Conservation (phyloP, 2,888 invertebrate genomes). For the Odontocolon sp. region DNA sequence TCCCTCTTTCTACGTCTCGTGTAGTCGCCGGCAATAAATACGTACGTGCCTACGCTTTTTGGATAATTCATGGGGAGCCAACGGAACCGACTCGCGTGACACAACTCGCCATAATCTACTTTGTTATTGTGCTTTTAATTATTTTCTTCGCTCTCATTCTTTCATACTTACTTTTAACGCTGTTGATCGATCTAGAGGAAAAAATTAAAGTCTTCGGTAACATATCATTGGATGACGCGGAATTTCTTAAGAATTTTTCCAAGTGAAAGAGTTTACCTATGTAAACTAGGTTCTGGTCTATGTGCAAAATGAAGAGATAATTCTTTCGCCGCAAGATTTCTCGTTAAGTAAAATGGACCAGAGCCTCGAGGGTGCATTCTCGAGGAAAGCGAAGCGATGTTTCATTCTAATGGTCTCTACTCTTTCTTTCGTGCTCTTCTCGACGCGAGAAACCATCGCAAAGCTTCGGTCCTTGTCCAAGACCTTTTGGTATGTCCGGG, state of each 20-base stretch:
- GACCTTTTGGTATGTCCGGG: slow-evolving; percentile 6
- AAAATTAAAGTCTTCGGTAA: neutral
- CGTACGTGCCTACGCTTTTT: neutral
- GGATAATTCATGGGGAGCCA: slow-evolving; percentile 22
- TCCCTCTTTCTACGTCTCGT: slow-evolving; percentile 17
- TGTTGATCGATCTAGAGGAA: neutral
- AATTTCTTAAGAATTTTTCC: neutral
- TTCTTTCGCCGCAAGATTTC: slow-evolving; percentile 50
- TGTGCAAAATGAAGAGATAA: slow-evolving; percentile 45
- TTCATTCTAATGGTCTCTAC: slow-evolving; percentile 55
- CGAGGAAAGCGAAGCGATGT: slow-evolving; percentile 39
- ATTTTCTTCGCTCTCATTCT: neutral
- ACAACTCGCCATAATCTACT: slow-evolving; percentile 26
- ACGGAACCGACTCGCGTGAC: neutral
- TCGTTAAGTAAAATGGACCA: slow-evolving; percentile 48
- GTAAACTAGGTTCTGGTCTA: neutral
- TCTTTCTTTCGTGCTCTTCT: slow-evolving; percentile 40
- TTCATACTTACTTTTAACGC: neutral
- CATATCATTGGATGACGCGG: neutral
- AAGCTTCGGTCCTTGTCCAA: slow-evolving; percentile 35
- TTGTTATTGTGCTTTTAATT: slow-evolving; percentile 28
- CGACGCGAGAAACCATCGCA: slow-evolving; percentile 13
- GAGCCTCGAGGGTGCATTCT: slow-evolving; percentile 33
- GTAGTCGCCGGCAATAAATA: neutral
- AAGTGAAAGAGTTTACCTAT: neutral